A percentile compares a stretch with the other conserved stretches of the same genome.
Evolutionary conservation across 2,797 vertebrate species (phyloP).

Genomic region (Cheirogaleus major): DNA sequence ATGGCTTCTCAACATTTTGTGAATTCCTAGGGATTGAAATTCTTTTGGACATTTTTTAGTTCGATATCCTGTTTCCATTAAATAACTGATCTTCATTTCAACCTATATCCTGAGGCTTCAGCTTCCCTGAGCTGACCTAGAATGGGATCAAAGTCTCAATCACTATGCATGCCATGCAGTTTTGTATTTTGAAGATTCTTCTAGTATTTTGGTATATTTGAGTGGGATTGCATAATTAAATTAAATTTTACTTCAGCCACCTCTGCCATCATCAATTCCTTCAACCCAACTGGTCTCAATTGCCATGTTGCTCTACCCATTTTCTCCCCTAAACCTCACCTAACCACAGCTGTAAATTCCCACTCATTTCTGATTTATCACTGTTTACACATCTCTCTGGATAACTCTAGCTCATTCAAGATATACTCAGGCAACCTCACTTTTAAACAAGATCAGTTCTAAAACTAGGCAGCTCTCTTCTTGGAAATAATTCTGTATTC

Average conservation of each 20-base stretch:
- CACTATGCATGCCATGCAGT: background rate
- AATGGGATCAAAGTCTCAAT: background rate
- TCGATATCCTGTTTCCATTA: background rate
- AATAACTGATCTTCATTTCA: background rate
- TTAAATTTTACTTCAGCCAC: background rate
- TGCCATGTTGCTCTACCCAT: fast-evolving
- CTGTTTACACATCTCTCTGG: background rate
- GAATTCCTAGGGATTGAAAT: background rate
- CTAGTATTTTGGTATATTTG: background rate
- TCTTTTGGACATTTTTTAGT: background rate
- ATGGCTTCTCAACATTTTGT: background rate
- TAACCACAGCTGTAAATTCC: background rate
- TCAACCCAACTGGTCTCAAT: background rate
- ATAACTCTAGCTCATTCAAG: background rate
- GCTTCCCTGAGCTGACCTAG: background rate
- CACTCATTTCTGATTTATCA: background rate
- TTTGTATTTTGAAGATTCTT: background rate
- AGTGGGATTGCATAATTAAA: background rate
- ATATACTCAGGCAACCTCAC: background rate
- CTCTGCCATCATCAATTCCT: background rate
- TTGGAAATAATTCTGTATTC: background rate
- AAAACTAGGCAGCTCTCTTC: background rate
- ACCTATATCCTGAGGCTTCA: background rate
- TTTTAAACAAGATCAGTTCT: background rate
- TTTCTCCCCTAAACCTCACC: fast-evolving